Evolutionary conservation across 2,888 invertebrate species (phyloP).

Genomic region (Drosophila recens): DNA sequence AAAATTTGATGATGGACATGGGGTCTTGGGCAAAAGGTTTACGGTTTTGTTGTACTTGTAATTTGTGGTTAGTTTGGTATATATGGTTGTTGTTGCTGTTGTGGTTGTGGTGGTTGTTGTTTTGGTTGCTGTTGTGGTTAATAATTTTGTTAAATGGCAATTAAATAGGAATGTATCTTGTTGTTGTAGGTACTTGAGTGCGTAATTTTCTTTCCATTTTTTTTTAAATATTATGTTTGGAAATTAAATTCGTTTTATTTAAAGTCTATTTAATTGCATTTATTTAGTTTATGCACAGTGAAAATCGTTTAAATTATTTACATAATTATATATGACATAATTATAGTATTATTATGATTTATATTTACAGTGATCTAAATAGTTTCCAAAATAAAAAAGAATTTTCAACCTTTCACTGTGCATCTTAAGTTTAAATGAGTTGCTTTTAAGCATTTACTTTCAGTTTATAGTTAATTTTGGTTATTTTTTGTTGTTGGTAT

Average conservation of each 20-base stretch:
- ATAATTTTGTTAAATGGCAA: slow-evolving; percentile 43
- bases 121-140: slow-evolving; percentile 24
- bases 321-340: too few species aligned
- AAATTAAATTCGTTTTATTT: slow-evolving; percentile 40
- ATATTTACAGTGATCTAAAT: neutral
- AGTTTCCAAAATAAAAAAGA: neutral
- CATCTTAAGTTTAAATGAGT: slow-evolving; percentile 41
- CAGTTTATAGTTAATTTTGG: slow-evolving; percentile 7
- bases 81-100: slow-evolving; percentile 14
- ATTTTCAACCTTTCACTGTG: slow-evolving; percentile 47
- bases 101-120: slow-evolving; percentile 23
- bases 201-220: neutral
- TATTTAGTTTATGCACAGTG: slow-evolving; percentile 66
- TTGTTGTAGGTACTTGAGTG: slow-evolving; percentile 12
- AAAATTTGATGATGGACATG: slow-evolving; percentile 61
- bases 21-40: slow-evolving; percentile 57
- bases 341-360: too few species aligned
- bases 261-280: slow-evolving; percentile 61
- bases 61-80: slow-evolving; percentile 31
- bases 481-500: slow-evolving; percentile 12
- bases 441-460: slow-evolving; percentile 24
- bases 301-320: slow-evolving; percentile 25
- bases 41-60: slow-evolving; percentile 29
- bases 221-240: slow-evolving; percentile 16
- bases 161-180: slow-evolving; percentile 50